Evolutionary conservation across 2,113 vertebrate species (phyloP).

Genomic region (Melanerpes formicivorus): DNA sequence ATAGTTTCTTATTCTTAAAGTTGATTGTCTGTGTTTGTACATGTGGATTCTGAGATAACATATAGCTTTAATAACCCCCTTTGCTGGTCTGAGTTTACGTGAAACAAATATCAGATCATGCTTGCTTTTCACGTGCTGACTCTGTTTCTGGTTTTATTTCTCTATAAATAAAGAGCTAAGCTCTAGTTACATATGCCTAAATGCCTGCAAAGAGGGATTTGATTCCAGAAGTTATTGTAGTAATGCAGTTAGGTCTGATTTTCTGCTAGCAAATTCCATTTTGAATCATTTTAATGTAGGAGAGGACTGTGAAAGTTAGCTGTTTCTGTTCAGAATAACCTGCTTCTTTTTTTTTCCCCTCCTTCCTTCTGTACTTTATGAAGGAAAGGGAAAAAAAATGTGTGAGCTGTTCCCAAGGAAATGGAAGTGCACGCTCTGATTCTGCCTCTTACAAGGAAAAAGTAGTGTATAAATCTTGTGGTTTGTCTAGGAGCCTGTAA

Average conservation of each 20-base stretch:
- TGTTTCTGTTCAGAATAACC: conserved; percentile 6
- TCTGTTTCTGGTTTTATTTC: conserved; percentile 51
- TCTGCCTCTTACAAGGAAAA: not conserved
- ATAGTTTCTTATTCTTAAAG: not conserved
- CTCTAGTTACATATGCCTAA: conserved; percentile 44
- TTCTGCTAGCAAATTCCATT: conserved; percentile 44
- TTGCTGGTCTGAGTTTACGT: conserved; percentile 20
- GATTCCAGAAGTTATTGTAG: conserved; percentile 40
- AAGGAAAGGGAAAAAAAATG: not conserved
- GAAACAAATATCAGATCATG: conserved; percentile 36
- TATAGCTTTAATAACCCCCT: conserved; percentile 52
- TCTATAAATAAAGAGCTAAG: conserved; percentile 49
- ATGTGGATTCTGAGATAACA: not conserved
- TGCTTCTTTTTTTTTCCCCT: not conserved
- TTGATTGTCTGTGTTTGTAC: not conserved
- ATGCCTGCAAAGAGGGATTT: conserved; percentile 30
- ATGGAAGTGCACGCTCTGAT: not conserved
- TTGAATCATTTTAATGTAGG: conserved; percentile 14
- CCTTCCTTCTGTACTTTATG: not conserved
- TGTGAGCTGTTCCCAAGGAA: conserved; percentile 9
- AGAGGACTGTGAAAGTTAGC: conserved; percentile 27
- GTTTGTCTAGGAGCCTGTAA: not conserved
- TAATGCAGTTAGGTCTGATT: conserved; percentile 42
- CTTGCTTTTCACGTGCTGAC: not conserved
- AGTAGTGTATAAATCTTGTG: not conserved